Conservation (phyloP, 2,888 invertebrate species). For the Cantharis rufa region DNA sequence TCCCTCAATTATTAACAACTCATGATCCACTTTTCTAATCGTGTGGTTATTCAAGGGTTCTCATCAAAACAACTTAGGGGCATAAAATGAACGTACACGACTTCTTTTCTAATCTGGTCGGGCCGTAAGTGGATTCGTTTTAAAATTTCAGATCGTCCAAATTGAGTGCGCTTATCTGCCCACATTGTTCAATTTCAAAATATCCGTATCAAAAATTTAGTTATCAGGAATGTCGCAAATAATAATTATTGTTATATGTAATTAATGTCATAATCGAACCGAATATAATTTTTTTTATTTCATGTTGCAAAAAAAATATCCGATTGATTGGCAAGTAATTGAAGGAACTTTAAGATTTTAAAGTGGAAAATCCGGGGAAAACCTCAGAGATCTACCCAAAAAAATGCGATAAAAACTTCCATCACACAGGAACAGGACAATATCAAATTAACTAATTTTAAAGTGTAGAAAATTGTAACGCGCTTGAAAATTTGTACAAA, state of each 20-base stretch:
- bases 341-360: not conserved
- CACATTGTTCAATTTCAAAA: not conserved
- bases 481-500: not conserved
- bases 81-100: constrained; percentile 49
- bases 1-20: constrained; percentile 53
- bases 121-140: not conserved
- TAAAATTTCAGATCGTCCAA: not conserved
- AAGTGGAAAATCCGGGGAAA: not conserved
- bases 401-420: not conserved
- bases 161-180: not conserved
- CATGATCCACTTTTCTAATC: constrained; percentile 47
- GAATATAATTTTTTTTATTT: too few species aligned
- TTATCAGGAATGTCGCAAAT: not conserved
- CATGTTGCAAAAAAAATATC: too few species aligned
- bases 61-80: constrained; percentile 46
- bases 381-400: not conserved
- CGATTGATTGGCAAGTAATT: too few species aligned
- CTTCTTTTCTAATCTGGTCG: constrained; percentile 12
- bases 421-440: not conserved
- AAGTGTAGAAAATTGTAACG: not conserved
- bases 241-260: not conserved
- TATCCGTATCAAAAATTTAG: not conserved
- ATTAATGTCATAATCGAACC: not conserved
- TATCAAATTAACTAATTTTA: not conserved
- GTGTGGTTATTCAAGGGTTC: constrained; percentile 49